Percentiles rank a stretch among this genome's conserved stretches.
These are phyloP conservation scores for Polypedilum vanderplanki DNA, from an alignment of 1,140 invertebrate species.

Conservation along the genomic window DNA sequence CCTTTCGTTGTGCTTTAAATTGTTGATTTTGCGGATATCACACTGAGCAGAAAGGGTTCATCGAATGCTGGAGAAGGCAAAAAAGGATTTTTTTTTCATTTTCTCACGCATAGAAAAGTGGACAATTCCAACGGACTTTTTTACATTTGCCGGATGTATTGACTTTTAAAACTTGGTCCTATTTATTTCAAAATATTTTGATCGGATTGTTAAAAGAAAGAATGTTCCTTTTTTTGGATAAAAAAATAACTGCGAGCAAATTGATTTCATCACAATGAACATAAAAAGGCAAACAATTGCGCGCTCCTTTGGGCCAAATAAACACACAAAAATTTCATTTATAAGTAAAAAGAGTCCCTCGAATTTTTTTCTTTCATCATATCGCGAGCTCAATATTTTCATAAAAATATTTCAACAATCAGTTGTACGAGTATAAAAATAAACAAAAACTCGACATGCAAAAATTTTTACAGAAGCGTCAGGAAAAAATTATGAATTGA, in stretches of 20 bases:
- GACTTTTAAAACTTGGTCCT: not conserved
- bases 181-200: slow-evolving; percentile 26
- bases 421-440: not conserved
- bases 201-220: not conserved
- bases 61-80: not conserved
- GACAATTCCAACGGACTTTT: slow-evolving; percentile 20
- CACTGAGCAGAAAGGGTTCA: not conserved
- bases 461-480: not conserved
- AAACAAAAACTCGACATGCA: too few species aligned
- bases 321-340: too few species aligned
- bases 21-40: slow-evolving; percentile 5
- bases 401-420: not conserved
- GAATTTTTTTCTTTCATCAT: too few species aligned
- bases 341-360: too few species aligned
- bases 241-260: not conserved
- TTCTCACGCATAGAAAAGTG: slow-evolving; percentile 20
- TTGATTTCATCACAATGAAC: not conserved
- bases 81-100: not conserved
- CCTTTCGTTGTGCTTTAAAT: not conserved
- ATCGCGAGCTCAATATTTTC: too few species aligned
- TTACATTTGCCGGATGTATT: not conserved
- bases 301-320: too few species aligned
- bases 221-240: not conserved
- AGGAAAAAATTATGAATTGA: too few species aligned
- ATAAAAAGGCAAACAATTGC: too few species aligned